phyloP scores from a whole-genome alignment of 1,140 invertebrate species.

The Pygmarrhopalites habei region DNA sequence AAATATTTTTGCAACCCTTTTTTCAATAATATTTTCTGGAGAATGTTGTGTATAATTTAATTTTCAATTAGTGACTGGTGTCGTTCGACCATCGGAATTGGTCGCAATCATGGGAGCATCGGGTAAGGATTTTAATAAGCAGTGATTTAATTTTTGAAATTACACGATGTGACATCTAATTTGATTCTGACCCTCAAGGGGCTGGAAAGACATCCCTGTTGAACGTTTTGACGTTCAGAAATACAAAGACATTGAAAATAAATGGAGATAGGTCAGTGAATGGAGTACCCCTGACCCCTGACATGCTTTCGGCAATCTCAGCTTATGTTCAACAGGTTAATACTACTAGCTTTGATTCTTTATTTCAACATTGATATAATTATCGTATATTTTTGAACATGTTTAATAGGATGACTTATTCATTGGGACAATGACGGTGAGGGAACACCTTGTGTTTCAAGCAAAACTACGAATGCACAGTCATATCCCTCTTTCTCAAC shows the following conservation, averaged over 20 bases:
- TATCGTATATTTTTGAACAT: too few species aligned
- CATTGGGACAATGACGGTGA: conserved; percentile 1
- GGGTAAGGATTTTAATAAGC: too few species aligned
- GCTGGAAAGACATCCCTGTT: conserved; percentile 93
- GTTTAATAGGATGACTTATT: too few species aligned
- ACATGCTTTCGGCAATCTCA: conserved; percentile 44
- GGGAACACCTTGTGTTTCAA: conserved; percentile 47
- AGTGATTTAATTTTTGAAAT: neutral
- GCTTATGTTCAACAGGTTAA: conserved; percentile 95
- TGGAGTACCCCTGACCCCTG: conserved; percentile 1
- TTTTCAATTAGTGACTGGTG: conserved; percentile 65
- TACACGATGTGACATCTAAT: neutral
- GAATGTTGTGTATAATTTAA: conserved; percentile 3
- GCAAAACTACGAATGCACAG: conserved; percentile 86
- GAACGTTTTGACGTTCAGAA: conserved; percentile 78
- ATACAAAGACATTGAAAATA: conserved; percentile 59
- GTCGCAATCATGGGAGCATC: conserved; percentile 82
- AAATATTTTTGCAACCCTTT: conserved; percentile 30
- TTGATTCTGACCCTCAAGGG: too few species aligned
- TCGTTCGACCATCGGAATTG: conserved; percentile 79
- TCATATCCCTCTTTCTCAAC: conserved; percentile 62
- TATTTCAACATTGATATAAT: too few species aligned
- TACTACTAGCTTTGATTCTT: too few species aligned
- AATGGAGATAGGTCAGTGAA: conserved; percentile 52
- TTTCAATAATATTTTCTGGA: neutral